Conservation (phyloP, 2,888 invertebrate genomes). For the Eristalis tenax region DNA sequence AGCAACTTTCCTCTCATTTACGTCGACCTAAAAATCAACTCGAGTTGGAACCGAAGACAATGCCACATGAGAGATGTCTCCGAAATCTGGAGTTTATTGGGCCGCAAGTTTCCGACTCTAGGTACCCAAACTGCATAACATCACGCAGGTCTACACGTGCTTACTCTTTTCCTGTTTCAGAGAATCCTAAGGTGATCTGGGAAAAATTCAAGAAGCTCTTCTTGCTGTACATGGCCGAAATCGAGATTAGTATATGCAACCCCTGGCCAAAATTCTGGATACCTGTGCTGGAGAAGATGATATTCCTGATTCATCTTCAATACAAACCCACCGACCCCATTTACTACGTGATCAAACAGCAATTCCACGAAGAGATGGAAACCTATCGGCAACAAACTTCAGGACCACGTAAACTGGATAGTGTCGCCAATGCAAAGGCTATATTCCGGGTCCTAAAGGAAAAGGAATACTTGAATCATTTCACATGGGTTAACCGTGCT, state of each 20-base stretch:
- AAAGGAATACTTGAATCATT: conserved; percentile 51
- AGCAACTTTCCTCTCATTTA: conserved; percentile 52
- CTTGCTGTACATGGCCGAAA: conserved; percentile 54
- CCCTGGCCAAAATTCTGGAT: conserved; percentile 58
- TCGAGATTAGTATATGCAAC: conserved; percentile 54
- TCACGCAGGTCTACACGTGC: background rate
- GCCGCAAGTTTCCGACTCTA: conserved; percentile 40
- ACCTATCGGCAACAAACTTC: background rate
- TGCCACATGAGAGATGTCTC: conserved; percentile 45
- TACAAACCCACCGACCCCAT: conserved; percentile 47
- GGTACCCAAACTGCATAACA: background rate
- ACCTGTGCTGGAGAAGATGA: conserved; percentile 41
- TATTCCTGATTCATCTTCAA: conserved; percentile 31
- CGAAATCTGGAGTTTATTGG: conserved; percentile 53
- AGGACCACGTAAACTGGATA: background rate
- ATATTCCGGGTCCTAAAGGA: conserved; percentile 54
- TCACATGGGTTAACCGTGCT: conserved; percentile 58
- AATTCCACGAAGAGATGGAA: conserved; percentile 42
- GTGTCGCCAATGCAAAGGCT: conserved; percentile 29
- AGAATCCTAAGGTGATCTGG: conserved; percentile 55
- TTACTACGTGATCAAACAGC: conserved; percentile 38
- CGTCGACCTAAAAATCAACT: conserved; percentile 49
- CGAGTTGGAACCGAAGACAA: conserved; percentile 64
- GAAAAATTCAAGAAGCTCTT: conserved; percentile 56
- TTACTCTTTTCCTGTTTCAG: background rate